These are phyloP conservation scores for Helarctos malayanus DNA, from an alignment of 2,797 vertebrate genomes.

Conservation along the genomic window DNA sequence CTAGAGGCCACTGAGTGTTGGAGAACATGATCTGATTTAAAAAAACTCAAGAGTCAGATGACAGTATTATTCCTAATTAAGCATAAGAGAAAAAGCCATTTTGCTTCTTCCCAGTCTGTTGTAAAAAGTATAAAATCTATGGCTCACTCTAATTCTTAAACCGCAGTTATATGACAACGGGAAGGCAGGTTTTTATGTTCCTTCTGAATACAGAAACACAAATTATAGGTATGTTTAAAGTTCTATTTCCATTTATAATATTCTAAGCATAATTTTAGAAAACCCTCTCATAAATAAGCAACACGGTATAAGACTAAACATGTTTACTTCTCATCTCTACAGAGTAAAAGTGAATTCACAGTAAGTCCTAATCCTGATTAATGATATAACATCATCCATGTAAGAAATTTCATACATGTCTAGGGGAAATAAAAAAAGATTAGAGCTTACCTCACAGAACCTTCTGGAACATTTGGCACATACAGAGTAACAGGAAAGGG, in stretches of 20 bases:
- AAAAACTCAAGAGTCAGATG: background rate
- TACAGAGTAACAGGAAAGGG: conserved; percentile 95
- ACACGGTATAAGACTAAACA: conserved; percentile 9
- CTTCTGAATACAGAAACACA: conserved; percentile 5
- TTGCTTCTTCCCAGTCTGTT: conserved; percentile 31
- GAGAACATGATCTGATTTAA: conserved; percentile 36
- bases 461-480: conserved; percentile 96
- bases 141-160: background rate
- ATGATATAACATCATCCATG: conserved; percentile 2
- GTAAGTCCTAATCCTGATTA: background rate
- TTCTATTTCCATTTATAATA: conserved; percentile 49
- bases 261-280: conserved; percentile 43
- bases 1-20: background rate
- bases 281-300: conserved; percentile 11
- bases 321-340: background rate
- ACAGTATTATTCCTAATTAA: conserved; percentile 44
- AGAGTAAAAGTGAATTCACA: conserved; percentile 50
- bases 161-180: background rate
- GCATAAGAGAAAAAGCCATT: background rate
- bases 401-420: conserved; percentile 8
- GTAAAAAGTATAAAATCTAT: conserved; percentile 15
- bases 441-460: conserved; percentile 95
- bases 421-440: background rate
- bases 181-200: background rate
- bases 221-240: conserved; percentile 44